These are phyloP conservation scores for Nesoenas mayeri DNA, from an alignment of 2,113 vertebrate genomes.

Conservation along the genomic window DNA sequence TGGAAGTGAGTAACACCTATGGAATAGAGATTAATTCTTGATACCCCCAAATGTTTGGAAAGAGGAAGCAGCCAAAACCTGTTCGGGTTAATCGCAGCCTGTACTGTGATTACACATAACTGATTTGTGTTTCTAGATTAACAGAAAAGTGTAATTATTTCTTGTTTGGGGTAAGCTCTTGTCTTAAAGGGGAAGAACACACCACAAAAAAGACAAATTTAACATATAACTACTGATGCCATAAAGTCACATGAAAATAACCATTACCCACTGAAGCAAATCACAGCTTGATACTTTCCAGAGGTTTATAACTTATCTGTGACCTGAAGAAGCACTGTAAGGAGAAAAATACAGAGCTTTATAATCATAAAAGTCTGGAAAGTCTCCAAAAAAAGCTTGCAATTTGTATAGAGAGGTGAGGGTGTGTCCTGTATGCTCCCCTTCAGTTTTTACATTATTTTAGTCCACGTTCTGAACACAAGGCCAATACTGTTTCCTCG, in stretches of 20 bases:
- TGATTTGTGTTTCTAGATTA: not conserved
- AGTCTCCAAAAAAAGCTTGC: not conserved
- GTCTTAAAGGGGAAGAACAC: not conserved
- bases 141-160: not conserved
- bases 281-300: not conserved
- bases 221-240: not conserved
- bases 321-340: not conserved
- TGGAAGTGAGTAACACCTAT: not conserved
- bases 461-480: not conserved
- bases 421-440: too few relatives aligned
- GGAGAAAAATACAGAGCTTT: not conserved
- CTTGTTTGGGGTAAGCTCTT: not conserved
- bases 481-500: too few relatives aligned
- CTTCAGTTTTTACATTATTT: not conserved
- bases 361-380: not conserved
- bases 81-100: not conserved
- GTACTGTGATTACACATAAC: not conserved
- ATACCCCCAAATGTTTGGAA: not conserved
- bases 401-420: not conserved
- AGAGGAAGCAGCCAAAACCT: not conserved
- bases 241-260: not conserved
- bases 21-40: not conserved
- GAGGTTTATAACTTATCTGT: not conserved
- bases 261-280: not conserved
- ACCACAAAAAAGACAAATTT: not conserved